Base-by-base conservation (phyloP, 2,113 vertebrate genomes). In the Oophaga pumilio region DNA sequence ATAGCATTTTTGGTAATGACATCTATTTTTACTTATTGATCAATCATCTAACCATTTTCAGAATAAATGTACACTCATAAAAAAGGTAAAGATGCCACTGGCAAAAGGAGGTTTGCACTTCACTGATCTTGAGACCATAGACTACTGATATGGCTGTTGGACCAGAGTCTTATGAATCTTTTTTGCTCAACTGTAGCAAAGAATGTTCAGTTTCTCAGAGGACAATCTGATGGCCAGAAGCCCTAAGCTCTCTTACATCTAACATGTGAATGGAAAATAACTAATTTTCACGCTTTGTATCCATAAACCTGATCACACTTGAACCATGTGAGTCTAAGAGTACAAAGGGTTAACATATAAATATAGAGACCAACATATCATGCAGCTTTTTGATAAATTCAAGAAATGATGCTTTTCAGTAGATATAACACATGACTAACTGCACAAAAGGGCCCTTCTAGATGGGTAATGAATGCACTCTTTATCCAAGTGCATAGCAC, bases 351-450 rank as follows among this genome's bases (percentile, higher is more conserved):
- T 95, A 94, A 89, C 89, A 91, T 91, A 92, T 89, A 90, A 91
- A 93, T 92, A 94, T 93, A 93, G 92, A 91, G 94, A 94, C 91
- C 95, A 92, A 94, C 94, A 95, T 89, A 93, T 93, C 95, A 95
- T 93, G 93, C 92, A 93, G 90, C 93, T 96, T 96, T 95, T 93
- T 94, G 92, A 96, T 91, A 95, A 95, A 96, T 92, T 94, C 92
- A 95, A 93, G 91, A 94, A 96, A 96, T 94, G 93, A 90, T 91
- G 88, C 92, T 92, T 95, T 96, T 95, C 91, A 94, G 93, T 89
- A 85, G 91, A 90, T 91, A 92, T 92, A 91, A 93, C 92, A 92
- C 91, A 91, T 94, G 92, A 93, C 92, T 87, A 13, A 68, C 88
- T 53, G 50, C 91, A 97, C 94, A 95, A 94, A 94, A 90, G 92